Evolutionary conservation across 1,140 invertebrate species (phyloP).

Genomic region (Microplitis demolitor): DNA sequence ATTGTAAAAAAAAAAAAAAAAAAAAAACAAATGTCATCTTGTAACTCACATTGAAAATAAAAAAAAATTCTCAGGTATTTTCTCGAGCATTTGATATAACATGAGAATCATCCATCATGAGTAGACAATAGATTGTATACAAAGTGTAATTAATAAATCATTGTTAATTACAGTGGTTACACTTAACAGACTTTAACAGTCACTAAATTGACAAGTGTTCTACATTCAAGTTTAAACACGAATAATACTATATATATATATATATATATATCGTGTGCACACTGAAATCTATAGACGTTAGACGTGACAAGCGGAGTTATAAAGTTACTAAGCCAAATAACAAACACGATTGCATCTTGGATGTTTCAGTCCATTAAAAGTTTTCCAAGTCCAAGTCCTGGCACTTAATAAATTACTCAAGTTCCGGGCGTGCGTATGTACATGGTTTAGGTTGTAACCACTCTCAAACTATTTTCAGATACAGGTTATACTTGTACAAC

Average conservation of each 20-base stretch:
- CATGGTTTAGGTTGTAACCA: background rate
- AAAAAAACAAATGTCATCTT: too few relatives aligned
- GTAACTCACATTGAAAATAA: too few relatives aligned
- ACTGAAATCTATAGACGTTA: background rate
- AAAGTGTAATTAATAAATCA: background rate
- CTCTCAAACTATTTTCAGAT: background rate
- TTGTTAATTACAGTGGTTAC: background rate
- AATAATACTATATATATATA: too few relatives aligned
- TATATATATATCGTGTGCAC: too few relatives aligned
- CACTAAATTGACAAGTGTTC: too few relatives aligned
- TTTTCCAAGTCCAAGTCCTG: conserved; percentile 29
- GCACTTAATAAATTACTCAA: conserved; percentile 26
- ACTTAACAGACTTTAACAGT: too few relatives aligned
- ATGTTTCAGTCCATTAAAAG: conserved; percentile 37
- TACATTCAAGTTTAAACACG: too few relatives aligned
- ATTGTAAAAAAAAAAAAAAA: too few relatives aligned
- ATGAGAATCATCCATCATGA: too few relatives aligned
- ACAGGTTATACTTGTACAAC: too few relatives aligned
- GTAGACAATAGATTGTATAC: background rate
- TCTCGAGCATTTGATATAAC: too few relatives aligned
- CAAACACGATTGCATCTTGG: conserved; percentile 30
- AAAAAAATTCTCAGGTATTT: too few relatives aligned
- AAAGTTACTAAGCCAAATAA: conserved; percentile 16
- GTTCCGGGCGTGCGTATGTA: conserved; percentile 15
- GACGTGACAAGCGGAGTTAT: conserved; percentile 2